Conservation (phyloP, 2,888 invertebrate species). For the Muscina levida region DNA sequence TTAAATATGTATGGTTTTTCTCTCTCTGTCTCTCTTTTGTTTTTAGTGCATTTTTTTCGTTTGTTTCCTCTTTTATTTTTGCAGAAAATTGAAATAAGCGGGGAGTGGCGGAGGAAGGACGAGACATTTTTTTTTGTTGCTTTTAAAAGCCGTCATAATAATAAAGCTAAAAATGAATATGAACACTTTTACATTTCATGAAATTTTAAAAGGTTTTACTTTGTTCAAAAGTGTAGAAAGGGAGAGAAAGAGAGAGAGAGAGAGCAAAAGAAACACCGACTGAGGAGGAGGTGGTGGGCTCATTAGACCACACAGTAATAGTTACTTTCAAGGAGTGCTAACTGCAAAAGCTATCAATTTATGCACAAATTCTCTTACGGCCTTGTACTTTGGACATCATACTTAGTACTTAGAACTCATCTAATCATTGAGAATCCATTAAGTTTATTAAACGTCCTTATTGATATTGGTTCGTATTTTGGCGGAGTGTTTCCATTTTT, state of each 20-base stretch:
- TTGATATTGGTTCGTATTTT: slow-evolving; percentile 47
- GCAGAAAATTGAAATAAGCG: not conserved
- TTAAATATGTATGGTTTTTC: slow-evolving; percentile 49
- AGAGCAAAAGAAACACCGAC: not conserved
- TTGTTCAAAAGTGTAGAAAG: slow-evolving; percentile 34
- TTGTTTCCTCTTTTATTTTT: slow-evolving; percentile 27
- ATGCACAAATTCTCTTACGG: not conserved
- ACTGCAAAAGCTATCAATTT: no score
- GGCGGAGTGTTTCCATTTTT: slow-evolving; percentile 15
- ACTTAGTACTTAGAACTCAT: not conserved
- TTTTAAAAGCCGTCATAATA: slow-evolving; percentile 59
- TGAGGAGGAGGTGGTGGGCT: no score
- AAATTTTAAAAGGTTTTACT: slow-evolving; percentile 58
- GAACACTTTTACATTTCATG: slow-evolving; percentile 46
- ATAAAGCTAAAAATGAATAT: slow-evolving; percentile 50
- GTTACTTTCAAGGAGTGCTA: no score
- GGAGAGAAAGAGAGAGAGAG: not conserved
- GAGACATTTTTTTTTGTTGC: slow-evolving; percentile 51
- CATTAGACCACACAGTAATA: no score
- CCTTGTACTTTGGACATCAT: slow-evolving; percentile 2
- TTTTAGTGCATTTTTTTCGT: not conserved
- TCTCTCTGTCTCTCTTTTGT: not conserved
- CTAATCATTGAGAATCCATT: slow-evolving; percentile 61
- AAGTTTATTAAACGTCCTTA: slow-evolving; percentile 58
- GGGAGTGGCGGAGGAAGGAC: not conserved